Evolutionary conservation across 2,113 vertebrate species (phyloP), one percentile per base, ranked within the genome.

Genomic region (Buteo buteo): DNA sequence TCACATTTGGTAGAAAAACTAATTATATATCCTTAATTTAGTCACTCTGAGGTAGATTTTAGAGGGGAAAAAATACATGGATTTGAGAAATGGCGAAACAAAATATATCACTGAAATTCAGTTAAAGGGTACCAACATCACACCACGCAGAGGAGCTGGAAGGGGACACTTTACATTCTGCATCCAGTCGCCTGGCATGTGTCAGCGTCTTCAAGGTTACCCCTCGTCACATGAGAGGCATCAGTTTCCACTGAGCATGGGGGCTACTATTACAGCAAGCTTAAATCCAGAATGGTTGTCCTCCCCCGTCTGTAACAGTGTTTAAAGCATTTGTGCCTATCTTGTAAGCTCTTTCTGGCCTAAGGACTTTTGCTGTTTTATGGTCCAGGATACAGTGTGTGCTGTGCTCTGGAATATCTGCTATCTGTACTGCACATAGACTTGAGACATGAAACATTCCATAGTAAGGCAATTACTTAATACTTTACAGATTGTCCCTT

Each of bases 171-270:
- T 87, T 9, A 24, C 40, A 29, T 72, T 74, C 93, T 80, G 47
- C 42, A 45, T 85, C 26, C 16, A 32, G 54, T 59, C 3, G 4
- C 34, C 36, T 77, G 90, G 13, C 49, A 73, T 66, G 59, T 80
- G 88, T 88, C 81, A 94, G 49, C 16, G 8, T 87, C 91, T 80
- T 94, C 74, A 94, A 87, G 86, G 82, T 94, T 77, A 95, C 59
- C 57, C 32, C 38, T 65, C 3, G 0, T 94, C 96, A 94, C 86
- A 92, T 94, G 94, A 85, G 86, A 91, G 73, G 93, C 78, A 82
- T 96, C 77, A 10, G 73, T 55, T 97, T 97, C 77, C 93, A 70
- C 81, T 58, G 71, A 82, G 72, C 61, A 19, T 2, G 11, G 45
- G 13, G 50, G 82, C 49, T 96, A 82, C 77, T 52, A 2, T 96